These are phyloP conservation scores for Paedocypris sp. DNA, from an alignment of 2,113 vertebrate genomes.

Conservation along the genomic window DNA sequence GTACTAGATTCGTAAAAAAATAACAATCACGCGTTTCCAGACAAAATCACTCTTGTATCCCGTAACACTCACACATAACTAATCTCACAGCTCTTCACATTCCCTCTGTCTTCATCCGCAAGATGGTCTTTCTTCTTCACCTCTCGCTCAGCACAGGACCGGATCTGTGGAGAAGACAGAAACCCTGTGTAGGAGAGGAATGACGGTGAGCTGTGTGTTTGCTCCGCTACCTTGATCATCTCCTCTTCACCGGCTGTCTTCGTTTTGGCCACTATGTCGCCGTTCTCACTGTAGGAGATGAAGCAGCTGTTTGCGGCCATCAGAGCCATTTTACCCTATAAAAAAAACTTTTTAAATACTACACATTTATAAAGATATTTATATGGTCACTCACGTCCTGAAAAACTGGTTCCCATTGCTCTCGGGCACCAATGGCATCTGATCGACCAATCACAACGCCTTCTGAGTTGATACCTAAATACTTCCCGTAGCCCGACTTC, in stretches of 20 bases:
- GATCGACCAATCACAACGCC: conserved; percentile 86
- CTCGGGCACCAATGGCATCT: conserved; percentile 87
- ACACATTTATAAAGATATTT: too few species aligned
- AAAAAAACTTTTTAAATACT: too few species aligned
- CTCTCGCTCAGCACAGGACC: conserved; percentile 77
- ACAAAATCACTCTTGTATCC: too few species aligned
- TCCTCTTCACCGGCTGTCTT: conserved; percentile 83
- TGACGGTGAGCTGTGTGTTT: too few species aligned
- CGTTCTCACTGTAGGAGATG: conserved; percentile 85
- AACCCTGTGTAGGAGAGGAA: too few species aligned
- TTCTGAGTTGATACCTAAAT: conserved; percentile 87
- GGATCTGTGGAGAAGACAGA: conserved; percentile 62
- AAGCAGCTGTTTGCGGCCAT: conserved; percentile 90
- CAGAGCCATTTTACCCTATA: conserved; percentile 85
- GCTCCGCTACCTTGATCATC: conserved; percentile 99
- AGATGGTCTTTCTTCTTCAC: conserved; percentile 78
- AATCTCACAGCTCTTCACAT: conserved; percentile 90
- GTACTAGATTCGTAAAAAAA: too few species aligned
- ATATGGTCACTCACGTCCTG: conserved; percentile 85
- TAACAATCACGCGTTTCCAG: too few species aligned
- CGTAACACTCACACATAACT: conserved; percentile 90
- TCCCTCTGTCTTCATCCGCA: conserved; percentile 87
- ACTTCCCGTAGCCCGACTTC: conserved; percentile 96
- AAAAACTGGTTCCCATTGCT: conserved; percentile 95
- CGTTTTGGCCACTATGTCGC: conserved; percentile 84